Conservation (phyloP, 2,888 invertebrate species). For the Ochropleura leucogaster region DNA sequence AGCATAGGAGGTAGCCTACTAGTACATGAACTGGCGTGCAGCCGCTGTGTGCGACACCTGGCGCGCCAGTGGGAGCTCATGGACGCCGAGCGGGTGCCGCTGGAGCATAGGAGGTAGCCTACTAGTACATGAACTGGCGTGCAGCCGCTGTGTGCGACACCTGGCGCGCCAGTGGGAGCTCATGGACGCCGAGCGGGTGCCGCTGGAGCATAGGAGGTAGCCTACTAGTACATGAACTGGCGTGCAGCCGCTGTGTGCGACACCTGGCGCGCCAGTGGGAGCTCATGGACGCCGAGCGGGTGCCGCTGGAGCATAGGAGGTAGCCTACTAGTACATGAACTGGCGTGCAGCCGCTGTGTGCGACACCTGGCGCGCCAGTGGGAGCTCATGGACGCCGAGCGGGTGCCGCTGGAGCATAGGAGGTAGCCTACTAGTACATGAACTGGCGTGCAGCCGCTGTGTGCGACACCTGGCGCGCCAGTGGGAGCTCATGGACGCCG, state of each 20-base stretch:
- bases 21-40: too few species aligned
- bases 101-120: constrained; percentile 81
- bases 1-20: constrained; percentile 83
- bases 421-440: too few species aligned
- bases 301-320: constrained; percentile 91
- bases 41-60: constrained; percentile 95
- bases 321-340: too few species aligned
- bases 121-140: too few species aligned
- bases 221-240: too few species aligned
- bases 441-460: constrained; percentile 91
- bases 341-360: too few species aligned
- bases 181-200: constrained; percentile 95
- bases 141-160: too few species aligned
- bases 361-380: constrained; percentile 96
- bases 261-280: constrained; percentile 95
- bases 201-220: constrained; percentile 85
- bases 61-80: constrained; percentile 96
- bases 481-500: constrained; percentile 96
- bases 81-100: constrained; percentile 95
- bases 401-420: constrained; percentile 92
- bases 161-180: constrained; percentile 97
- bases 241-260: neutral
- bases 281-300: constrained; percentile 94
- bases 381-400: constrained; percentile 95
- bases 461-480: constrained; percentile 95